These are phyloP conservation scores for Trachelus stipa DNA, from an alignment of 2,888 invertebrate genomes.

Conservation along the genomic window DNA sequence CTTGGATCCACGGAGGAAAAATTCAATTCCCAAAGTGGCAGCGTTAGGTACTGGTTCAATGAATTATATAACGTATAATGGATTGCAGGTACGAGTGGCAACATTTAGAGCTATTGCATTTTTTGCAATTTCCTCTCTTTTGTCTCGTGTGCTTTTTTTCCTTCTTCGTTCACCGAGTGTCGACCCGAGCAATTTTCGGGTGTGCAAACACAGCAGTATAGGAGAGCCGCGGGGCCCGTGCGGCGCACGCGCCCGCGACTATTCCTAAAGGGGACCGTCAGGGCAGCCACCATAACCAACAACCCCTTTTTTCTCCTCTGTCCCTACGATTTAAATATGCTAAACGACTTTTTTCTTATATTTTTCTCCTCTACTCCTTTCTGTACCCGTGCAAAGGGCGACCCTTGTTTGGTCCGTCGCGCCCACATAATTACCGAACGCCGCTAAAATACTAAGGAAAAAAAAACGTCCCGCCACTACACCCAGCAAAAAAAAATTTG, in stretches of 20 bases:
- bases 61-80: too few species aligned
- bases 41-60: too few species aligned
- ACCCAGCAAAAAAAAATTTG: not conserved
- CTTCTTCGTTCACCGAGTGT: slow-evolving; percentile 8
- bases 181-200: slow-evolving; percentile 19
- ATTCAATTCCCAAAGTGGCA: not conserved
- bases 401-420: slow-evolving; percentile 64
- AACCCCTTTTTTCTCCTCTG: slow-evolving; percentile 47
- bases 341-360: slow-evolving; percentile 30
- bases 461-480: not conserved
- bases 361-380: slow-evolving; percentile 10
- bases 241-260: slow-evolving; percentile 20
- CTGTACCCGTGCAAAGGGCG: slow-evolving; percentile 20
- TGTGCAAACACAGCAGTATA: slow-evolving; percentile 9
- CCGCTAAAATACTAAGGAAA: slow-evolving; percentile 23
- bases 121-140: slow-evolving; percentile 22
- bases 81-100: too few species aligned
- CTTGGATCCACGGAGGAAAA: not conserved
- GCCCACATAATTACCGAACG: slow-evolving; percentile 65
- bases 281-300: slow-evolving; percentile 14
- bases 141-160: slow-evolving; percentile 15
- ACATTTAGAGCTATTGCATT: slow-evolving; percentile 10
- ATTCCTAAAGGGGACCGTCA: not conserved
- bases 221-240: slow-evolving; percentile 1
- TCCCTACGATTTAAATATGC: slow-evolving; percentile 45